Evolutionary conservation across 2,888 invertebrate genomes (phyloP).

Genomic region (Ommatoiulus sabulosus): DNA sequence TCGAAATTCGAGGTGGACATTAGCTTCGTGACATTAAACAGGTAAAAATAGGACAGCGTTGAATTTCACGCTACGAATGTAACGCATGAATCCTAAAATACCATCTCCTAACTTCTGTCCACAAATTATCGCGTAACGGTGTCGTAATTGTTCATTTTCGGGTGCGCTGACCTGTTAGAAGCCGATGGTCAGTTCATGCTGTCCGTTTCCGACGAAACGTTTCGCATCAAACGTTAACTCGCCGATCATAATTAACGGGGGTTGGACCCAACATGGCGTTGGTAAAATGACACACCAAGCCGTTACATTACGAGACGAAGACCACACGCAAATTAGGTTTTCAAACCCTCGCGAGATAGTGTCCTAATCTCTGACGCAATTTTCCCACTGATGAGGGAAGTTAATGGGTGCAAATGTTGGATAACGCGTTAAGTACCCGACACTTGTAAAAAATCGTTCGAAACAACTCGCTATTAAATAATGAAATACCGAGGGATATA

Average conservation of each 20-base stretch:
- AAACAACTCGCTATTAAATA: no score
- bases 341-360: background rate
- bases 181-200: background rate
- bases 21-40: no score
- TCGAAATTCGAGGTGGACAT: no score
- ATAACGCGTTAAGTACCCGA: background rate
- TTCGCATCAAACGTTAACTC: background rate
- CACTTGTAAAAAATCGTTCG: no score
- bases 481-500: no score
- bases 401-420: constrained; percentile 23
- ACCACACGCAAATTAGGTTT: constrained; percentile 25
- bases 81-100: no score
- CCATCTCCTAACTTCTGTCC: no score
- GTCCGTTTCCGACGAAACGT: background rate
- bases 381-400: background rate
- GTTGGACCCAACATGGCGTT: background rate
- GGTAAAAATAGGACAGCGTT: no score
- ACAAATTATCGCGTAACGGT: no score
- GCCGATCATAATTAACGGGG: background rate
- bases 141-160: background rate
- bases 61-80: no score
- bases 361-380: background rate
- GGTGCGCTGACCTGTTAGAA: background rate
- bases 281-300: background rate
- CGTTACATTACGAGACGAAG: background rate